Conservation (phyloP, 1,140 invertebrate genomes). For the Popillia japonica region DNA sequence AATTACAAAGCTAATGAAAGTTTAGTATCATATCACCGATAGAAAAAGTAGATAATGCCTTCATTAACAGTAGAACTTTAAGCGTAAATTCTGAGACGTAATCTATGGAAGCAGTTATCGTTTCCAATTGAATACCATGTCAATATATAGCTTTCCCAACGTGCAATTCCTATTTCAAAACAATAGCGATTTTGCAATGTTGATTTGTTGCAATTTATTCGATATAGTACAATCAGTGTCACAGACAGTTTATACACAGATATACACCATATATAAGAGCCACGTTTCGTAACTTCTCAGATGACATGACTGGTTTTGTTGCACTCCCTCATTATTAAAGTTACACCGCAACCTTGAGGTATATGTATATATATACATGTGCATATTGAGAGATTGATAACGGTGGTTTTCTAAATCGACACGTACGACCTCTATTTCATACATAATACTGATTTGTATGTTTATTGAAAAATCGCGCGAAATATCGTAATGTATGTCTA, state of each 20-base stretch:
- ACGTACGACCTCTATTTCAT: neutral
- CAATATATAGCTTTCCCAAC: conserved; percentile 6
- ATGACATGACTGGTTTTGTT: conserved; percentile 4
- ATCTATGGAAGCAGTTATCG: neutral
- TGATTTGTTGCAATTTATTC: conserved; percentile 19
- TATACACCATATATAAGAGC: neutral
- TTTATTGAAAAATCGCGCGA: neutral
- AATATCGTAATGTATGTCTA: neutral
- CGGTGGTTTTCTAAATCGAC: conserved; percentile 5
- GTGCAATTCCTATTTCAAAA: conserved; percentile 15
- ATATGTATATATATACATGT: neutral
- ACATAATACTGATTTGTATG: neutral
- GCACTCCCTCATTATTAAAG: neutral
- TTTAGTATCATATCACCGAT: too few species aligned
- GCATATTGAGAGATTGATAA: conserved; percentile 5
- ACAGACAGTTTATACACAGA: conserved; percentile 14
- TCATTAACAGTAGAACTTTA: neutral
- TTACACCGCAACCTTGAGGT: neutral
- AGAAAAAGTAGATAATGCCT: too few species aligned
- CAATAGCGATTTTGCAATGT: conserved; percentile 18
- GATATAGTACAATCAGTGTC: conserved; percentile 5
- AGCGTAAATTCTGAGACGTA: neutral
- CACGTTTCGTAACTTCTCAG: conserved; percentile 4
- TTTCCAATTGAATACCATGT: neutral
- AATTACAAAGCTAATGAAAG: too few species aligned